A percentile compares a stretch with the other conserved stretches of the same genome.
Evolutionary conservation across 2,888 invertebrate genomes (phyloP).

Genomic region (Patella caerulea): DNA sequence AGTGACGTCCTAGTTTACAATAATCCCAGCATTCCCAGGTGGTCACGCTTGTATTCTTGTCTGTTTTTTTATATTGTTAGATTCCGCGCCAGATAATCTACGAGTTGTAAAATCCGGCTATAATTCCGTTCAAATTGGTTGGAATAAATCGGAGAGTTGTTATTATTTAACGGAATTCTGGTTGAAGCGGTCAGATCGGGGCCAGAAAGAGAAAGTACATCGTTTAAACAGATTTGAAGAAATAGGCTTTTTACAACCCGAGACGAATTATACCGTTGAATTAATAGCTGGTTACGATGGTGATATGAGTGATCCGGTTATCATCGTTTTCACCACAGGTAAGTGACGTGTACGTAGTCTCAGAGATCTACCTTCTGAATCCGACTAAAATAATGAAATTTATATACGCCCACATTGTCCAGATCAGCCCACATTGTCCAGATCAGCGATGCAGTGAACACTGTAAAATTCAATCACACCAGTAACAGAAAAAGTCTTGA

Average conservation of each 20-base stretch:
- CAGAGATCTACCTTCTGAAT: too few relatives aligned
- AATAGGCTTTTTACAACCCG: constrained; percentile 20
- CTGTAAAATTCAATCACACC: too few relatives aligned
- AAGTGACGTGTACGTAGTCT: background rate
- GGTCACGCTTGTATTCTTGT: too few relatives aligned
- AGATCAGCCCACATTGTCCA: too few relatives aligned
- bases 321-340: constrained; percentile 20
- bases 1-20: too few relatives aligned
- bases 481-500: too few relatives aligned
- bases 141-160: constrained; percentile 17
- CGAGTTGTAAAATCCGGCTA: background rate
- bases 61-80: background rate
- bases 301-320: constrained; percentile 21
- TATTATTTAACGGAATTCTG: constrained; percentile 13
- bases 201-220: constrained; percentile 12
- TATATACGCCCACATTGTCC: too few relatives aligned
- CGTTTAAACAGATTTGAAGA: background rate
- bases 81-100: constrained; percentile 3
- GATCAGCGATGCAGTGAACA: too few relatives aligned
- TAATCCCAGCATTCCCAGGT: too few relatives aligned
- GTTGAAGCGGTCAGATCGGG: constrained; percentile 6
- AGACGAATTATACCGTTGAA: constrained; percentile 17
- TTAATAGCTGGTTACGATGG: constrained; percentile 19
- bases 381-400: too few relatives aligned
- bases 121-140: constrained; percentile 13